Evolutionary conservation across 2,113 vertebrate genomes (phyloP), one percentile per base, ranked within the genome.

Genomic region (Dissostichus mawsoni): DNA sequence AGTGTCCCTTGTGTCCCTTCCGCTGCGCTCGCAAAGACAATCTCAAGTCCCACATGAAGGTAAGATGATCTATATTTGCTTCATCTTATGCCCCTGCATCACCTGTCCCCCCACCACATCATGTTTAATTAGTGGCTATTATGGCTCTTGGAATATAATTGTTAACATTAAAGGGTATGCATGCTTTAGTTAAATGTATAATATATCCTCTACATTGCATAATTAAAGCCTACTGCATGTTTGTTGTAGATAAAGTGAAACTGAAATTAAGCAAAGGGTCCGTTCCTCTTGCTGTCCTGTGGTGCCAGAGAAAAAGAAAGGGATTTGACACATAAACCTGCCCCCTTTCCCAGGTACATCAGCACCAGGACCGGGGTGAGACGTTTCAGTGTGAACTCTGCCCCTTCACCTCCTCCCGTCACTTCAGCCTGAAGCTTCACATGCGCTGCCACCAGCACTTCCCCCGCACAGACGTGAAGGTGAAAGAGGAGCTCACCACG

Each of bases 21-120:
- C 97, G 98, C 80, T 99, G 98, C 91, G 98, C 98, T 92, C 98
- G 98, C 95, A 99, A 99, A 97, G 98, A 99, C 97, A 99, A 99
- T 98, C 98, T 99, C 87, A 99, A 99, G 95, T 99, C 98, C 90
- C 98, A 99, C 92, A 99, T 99, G 98, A 99, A 99, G 98, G 98
- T 99, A 95, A 96, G 95, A 71, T n/a, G 1, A 69, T 65, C 56
- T 47, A 11, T 45, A 61, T 56, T 47, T 58, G 76, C 71, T 80
- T 70, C 16, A 29, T 53, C 16, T 64, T 70, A 18, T 69, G 12
- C 63, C 59, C 58, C 48, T 23, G 25, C 45, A n/a, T 12, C 23
- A 17, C n/a, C 20, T 62, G 11, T 53, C 51, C 51, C 45, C 29
- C 29, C 29, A 29, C 11, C 17, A 51, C 59, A 65, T 78, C 52